Percentiles rank a stretch among this genome's conserved stretches.
These are phyloP conservation scores for Siniperca scherzeri DNA, from an alignment of 2,797 vertebrate genomes.

Conservation along the genomic window DNA sequence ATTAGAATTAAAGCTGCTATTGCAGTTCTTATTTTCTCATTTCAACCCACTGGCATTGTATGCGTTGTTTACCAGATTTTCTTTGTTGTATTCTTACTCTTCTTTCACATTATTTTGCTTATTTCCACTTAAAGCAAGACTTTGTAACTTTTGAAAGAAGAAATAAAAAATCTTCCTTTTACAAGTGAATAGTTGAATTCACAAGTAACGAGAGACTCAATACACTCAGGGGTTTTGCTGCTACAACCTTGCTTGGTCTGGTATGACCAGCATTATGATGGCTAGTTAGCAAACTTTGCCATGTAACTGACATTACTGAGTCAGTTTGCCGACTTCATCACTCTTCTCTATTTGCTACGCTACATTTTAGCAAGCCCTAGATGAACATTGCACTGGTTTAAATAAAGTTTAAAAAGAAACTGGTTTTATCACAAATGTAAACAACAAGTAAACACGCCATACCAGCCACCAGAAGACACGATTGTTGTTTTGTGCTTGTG, in stretches of 20 bases:
- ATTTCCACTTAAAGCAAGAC: background rate
- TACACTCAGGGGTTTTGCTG: background rate
- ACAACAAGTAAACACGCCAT: background rate
- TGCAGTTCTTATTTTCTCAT: background rate
- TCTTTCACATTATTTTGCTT: background rate
- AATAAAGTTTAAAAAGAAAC: background rate
- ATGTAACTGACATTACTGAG: background rate
- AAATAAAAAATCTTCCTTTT: background rate
- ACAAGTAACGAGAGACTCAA: background rate
- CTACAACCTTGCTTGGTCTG: background rate
- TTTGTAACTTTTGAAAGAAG: background rate
- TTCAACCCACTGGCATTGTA: background rate
- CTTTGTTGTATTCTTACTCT: background rate
- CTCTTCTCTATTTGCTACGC: background rate
- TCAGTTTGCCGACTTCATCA: background rate
- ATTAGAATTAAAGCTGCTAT: background rate
- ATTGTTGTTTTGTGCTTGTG: background rate
- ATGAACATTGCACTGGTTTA: too few relatives aligned
- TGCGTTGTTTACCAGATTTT: background rate
- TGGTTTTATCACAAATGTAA: background rate
- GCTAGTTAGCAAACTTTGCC: background rate
- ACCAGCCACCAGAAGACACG: too few relatives aligned
- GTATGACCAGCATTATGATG: background rate
- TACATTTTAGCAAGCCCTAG: background rate
- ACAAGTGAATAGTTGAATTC: too few relatives aligned